Evolutionary conservation across 1,140 invertebrate species (phyloP), one percentile per base, ranked within the genome.

Genomic region (Diorhabda sublineata): DNA sequence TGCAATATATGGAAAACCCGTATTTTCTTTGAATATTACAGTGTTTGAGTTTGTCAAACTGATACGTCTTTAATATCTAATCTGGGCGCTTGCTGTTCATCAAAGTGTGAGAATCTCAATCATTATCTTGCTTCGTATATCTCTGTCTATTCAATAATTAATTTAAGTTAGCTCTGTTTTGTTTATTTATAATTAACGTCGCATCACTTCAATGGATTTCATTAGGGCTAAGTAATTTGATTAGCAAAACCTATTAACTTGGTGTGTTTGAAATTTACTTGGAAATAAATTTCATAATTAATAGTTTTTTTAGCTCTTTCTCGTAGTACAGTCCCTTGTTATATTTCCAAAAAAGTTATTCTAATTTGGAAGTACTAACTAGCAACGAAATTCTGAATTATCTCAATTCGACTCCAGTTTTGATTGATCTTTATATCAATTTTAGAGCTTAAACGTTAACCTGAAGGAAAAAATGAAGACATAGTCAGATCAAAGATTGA

Each of bases 151-250:
- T n/a, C 47, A 52, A 70, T 75, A 73, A 77, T 77, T 77, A 77
- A 77, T 77, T 77, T 74, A 77, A 77, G 71, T 76, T 75, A 61
- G 72, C 71, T 74, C 69, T 75, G 75, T 52, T 76, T 77, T 76
- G 73, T 77, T 77, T 77, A 76, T 77, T 77, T 77, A 74, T 75
- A 76, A 77, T 76, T 76, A 77, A 77, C 75, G 72, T 73, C 70
- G 76, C 76, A 77, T 77, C 75, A 75, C 72, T 76, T 75, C 75
- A 73, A 75, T 76, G 74, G 74, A 75, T 75, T 77, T 77, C 76
- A 77, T 77, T 77, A 76, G 76, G 67, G 72, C 73, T 69, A 65
- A 74, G 72, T 73, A 75, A 76, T 76, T 77, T 77, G 76, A 77
- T 77, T 77, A 77, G 73, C 69, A 52, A 75, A 77, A 72, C 69